phyloP scores from a whole-genome alignment of 2,113 vertebrate species.

The Gambusia holbrooki region DNA sequence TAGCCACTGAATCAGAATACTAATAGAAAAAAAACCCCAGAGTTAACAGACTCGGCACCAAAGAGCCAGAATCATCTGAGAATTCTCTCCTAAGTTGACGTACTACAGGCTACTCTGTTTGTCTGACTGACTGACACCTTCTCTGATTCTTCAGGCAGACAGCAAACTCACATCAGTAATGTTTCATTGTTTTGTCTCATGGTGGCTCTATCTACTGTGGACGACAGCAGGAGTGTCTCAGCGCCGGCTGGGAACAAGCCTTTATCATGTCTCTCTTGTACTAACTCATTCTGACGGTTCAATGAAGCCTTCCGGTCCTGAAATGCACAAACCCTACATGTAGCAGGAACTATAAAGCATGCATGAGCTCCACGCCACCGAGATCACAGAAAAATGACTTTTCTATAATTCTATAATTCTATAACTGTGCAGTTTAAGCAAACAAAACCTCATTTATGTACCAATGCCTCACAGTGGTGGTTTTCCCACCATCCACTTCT shows the following conservation, averaged over 20 bases:
- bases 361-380: background rate
- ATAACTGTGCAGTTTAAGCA: background rate
- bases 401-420: background rate
- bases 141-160: slow-evolving; percentile 74
- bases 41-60: slow-evolving; percentile 62
- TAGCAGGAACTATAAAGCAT: background rate
- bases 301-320: slow-evolving; percentile 24
- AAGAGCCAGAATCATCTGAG: slow-evolving; percentile 63
- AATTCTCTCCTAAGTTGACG: slow-evolving; percentile 59
- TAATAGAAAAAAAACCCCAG: slow-evolving; percentile 56
- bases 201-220: slow-evolving; percentile 69
- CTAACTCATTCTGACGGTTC: slow-evolving; percentile 53
- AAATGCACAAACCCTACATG: slow-evolving; percentile 22
- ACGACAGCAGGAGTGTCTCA: slow-evolving; percentile 55
- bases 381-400: too few species aligned
- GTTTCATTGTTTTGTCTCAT: slow-evolving; percentile 68
- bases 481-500: slow-evolving; percentile 29
- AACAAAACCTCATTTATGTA: slow-evolving; percentile 10
- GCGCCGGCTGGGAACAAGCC: slow-evolving; percentile 51
- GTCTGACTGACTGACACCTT: slow-evolving; percentile 72
- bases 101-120: slow-evolving; percentile 73
- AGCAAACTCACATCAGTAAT: slow-evolving; percentile 69
- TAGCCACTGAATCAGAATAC: slow-evolving; percentile 77
- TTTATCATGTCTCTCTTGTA: slow-evolving; percentile 50
- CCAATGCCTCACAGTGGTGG: slow-evolving; percentile 34